Conservation (phyloP, 2,888 invertebrate species). For the Phymatocera aterrima region DNA sequence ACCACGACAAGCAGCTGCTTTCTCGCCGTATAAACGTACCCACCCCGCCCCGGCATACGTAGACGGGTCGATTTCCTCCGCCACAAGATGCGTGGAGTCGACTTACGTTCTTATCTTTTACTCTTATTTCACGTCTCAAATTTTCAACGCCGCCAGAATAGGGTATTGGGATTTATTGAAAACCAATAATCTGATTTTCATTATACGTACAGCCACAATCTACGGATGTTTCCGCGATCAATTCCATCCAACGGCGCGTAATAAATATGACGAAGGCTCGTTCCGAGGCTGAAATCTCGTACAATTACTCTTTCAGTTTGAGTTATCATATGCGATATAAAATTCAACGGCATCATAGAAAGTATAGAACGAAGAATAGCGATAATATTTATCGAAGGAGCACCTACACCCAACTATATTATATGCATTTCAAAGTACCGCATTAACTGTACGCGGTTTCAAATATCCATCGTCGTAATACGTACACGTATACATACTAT, state of each 20-base stretch:
- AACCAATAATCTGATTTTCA: background rate
- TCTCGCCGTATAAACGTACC: background rate
- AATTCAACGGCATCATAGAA: too few relatives aligned
- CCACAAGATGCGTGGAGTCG: constrained; percentile 19
- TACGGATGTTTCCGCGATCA: background rate
- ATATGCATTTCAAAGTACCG: too few relatives aligned
- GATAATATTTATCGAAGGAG: too few relatives aligned
- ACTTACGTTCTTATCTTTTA: background rate
- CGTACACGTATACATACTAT: too few relatives aligned
- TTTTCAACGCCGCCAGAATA: background rate
- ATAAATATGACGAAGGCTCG: background rate
- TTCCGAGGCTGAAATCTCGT: background rate
- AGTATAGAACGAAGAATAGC: too few relatives aligned
- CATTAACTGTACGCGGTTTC: too few relatives aligned
- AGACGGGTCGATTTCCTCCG: background rate
- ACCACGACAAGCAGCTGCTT: background rate
- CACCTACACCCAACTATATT: too few relatives aligned
- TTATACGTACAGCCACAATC: too few relatives aligned
- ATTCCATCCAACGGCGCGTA: background rate
- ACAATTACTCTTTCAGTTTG: background rate
- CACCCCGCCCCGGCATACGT: background rate
- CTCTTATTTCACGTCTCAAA: background rate
- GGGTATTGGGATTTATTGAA: background rate
- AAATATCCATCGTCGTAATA: background rate
- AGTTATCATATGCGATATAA: too few relatives aligned